Evolutionary conservation across 1,140 invertebrate species (phyloP).

Genomic region (Leguminivora glycinivorella): DNA sequence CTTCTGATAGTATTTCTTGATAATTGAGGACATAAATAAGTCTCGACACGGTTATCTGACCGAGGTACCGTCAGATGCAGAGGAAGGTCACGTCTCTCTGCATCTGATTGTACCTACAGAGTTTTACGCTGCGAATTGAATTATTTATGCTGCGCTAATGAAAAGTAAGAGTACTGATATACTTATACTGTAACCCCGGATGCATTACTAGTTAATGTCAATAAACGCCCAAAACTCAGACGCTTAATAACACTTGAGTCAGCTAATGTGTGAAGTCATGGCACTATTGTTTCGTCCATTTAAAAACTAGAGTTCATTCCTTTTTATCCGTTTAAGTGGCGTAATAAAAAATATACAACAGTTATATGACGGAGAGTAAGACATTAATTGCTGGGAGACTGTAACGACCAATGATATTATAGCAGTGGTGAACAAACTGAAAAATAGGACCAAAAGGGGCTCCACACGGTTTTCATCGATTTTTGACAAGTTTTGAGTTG

Average conservation of each 20-base stretch:
- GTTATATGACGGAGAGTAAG: neutral
- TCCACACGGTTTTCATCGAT: too few species aligned
- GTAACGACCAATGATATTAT: neutral
- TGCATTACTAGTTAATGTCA: constrained; percentile 69
- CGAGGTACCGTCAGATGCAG: too few species aligned
- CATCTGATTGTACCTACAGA: too few species aligned
- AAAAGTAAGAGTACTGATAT: neutral
- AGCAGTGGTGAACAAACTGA: too few species aligned
- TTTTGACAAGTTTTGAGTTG: too few species aligned
- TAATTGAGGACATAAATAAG: too few species aligned
- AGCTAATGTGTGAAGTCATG: constrained; percentile 36
- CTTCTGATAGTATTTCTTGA: too few species aligned
- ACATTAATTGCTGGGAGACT: neutral
- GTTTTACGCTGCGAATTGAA: too few species aligned
- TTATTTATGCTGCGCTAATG: neutral
- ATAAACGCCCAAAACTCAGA: constrained; percentile 63
- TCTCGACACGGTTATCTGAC: too few species aligned
- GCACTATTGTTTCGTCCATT: constrained; percentile 10
- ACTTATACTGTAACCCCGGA: constrained; percentile 42
- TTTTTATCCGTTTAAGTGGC: constrained; percentile 7
- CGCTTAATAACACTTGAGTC: constrained; percentile 69
- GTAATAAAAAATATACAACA: neutral
- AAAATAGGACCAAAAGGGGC: too few species aligned
- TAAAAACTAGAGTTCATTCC: constrained; percentile 1
- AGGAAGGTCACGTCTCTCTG: too few species aligned